Evolutionary conservation across 2,113 vertebrate genomes (phyloP).

Genomic region (Empidonax traillii): DNA sequence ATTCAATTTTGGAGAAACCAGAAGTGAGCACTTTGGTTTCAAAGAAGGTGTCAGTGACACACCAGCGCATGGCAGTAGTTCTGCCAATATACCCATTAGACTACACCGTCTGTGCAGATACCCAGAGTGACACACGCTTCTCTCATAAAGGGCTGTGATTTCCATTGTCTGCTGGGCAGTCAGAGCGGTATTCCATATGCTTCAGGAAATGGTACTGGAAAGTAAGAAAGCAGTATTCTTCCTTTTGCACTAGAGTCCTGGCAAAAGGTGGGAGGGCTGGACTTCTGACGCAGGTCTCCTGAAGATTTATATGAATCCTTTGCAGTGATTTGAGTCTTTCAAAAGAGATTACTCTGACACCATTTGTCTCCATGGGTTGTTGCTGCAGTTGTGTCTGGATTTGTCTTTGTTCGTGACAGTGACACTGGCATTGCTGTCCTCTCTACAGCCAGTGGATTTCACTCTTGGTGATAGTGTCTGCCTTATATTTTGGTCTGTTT

Average conservation of each 20-base stretch:
- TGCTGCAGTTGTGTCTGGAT: not conserved
- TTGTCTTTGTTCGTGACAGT: not conserved
- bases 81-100: not conserved
- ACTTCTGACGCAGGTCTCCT: not conserved
- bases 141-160: not conserved
- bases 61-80: not conserved
- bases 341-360: not conserved
- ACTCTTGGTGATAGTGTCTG: not conserved
- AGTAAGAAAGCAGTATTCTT: not conserved
- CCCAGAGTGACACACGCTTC: not conserved
- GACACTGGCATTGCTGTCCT: not conserved
- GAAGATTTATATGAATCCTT: not conserved
- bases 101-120: rapidly evolving
- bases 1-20: not conserved
- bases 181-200: not conserved
- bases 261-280: not conserved
- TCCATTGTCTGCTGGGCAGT: not conserved
- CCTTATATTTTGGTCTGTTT: not conserved
- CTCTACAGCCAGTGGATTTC: not conserved
- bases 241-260: not conserved
- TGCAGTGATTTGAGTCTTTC: not conserved
- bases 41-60: not conserved
- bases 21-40: not conserved
- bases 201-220: not conserved
- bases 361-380: not conserved